Conservation (phyloP, 2,113 vertebrate genomes). For the Hyaena hyaena region DNA sequence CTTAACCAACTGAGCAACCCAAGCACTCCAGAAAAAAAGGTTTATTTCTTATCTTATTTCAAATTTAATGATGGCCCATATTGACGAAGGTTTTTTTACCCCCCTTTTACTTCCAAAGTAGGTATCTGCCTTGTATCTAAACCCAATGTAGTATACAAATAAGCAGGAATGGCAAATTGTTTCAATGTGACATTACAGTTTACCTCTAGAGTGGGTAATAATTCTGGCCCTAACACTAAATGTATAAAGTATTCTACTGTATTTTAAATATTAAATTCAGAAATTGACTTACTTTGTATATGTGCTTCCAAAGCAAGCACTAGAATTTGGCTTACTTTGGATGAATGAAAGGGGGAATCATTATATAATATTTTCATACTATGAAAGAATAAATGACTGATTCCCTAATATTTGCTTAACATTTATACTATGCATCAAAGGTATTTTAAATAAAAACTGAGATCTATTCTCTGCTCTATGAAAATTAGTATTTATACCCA, state of each 20-base stretch:
- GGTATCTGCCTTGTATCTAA: not conserved
- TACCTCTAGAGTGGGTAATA: not conserved
- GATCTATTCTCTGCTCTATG: not conserved
- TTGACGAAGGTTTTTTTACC: not conserved
- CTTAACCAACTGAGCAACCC: too few species aligned
- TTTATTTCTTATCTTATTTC: not conserved
- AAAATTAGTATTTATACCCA: not conserved
- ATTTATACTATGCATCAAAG: not conserved
- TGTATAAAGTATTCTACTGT: not conserved
- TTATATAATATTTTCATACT: not conserved
- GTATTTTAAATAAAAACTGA: not conserved
- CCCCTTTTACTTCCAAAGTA: not conserved
- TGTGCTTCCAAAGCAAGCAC: too few species aligned
- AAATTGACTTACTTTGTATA: not conserved
- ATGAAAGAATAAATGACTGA: not conserved
- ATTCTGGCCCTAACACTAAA: not conserved
- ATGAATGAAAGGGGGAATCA: not conserved
- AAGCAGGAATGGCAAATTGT: not conserved
- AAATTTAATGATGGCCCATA: not conserved
- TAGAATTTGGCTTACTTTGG: not conserved
- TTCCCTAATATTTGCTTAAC: not conserved
- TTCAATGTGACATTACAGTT: not conserved
- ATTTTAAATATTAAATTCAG: constrained; percentile 25
- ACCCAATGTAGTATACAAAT: not conserved
- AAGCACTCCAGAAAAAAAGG: not conserved